Evolutionary conservation across 2,113 vertebrate genomes (phyloP).

Genomic region (Cathartes aura): DNA sequence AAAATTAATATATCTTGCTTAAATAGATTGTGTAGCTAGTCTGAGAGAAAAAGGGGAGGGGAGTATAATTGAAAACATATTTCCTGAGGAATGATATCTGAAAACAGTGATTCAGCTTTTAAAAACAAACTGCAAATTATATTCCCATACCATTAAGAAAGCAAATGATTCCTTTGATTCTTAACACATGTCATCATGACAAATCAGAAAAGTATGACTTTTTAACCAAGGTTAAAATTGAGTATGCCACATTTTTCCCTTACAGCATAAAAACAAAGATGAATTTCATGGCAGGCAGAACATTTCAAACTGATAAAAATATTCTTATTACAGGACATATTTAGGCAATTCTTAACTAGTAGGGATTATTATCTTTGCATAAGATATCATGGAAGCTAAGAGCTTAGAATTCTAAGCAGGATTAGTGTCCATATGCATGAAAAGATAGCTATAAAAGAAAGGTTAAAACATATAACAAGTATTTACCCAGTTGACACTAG

Average conservation of each 20-base stretch:
- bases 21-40: neutral
- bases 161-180: conserved; percentile 51
- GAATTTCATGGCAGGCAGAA: neutral
- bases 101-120: conserved; percentile 52
- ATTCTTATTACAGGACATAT: neutral
- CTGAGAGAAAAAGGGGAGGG: neutral
- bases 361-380: neutral
- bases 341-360: neutral
- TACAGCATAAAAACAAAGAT: neutral
- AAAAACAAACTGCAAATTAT: conserved; percentile 55
- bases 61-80: conserved; percentile 18
- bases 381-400: neutral
- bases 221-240: conserved; percentile 6
- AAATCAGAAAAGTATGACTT: conserved; percentile 12
- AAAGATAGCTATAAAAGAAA: neutral
- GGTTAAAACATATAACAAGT: neutral
- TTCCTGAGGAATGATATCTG: conserved; percentile 29
- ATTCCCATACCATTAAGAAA: conserved; percentile 46
- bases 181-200: conserved; percentile 21
- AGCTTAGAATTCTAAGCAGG: neutral
- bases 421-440: neutral
- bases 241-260: neutral
- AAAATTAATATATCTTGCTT: neutral
- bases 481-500: neutral
- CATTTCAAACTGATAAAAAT: neutral